Evolutionary conservation across 2,113 vertebrate species (phyloP), one percentile per base, ranked within the genome.

Genomic region (Sceloporus tristichus): DNA sequence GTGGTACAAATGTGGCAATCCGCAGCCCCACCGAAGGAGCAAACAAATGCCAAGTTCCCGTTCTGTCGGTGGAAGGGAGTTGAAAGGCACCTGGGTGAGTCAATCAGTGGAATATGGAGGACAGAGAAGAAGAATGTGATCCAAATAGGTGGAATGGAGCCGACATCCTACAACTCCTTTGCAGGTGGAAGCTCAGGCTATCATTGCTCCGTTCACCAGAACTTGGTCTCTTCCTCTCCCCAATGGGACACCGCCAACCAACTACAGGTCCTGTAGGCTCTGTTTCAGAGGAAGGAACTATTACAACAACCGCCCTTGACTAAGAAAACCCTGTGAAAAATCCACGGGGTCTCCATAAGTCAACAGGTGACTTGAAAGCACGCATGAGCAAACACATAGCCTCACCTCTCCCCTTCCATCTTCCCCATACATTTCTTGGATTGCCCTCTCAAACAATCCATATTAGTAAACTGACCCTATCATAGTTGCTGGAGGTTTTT

Each of bases 1-100:
- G 95, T 82, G 2, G 95, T 93, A 96, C 94, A 92, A 95, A 91
- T 89, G 85, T 85, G 91, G 94, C 91, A 2, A 90, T 16, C 62
- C 5, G 82, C 84, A 85, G 90, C 86, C 93, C 92, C 1, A 0
- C 54, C 87, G 92, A 93, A 89, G 38, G 90, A 81, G n/a, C 73
- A 91, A 92, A 40, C 85, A 53, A 90, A 93, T 4, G 1, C 91
- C 85, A 5, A 14, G 78, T 77, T 73, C 66, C 4, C 9, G 1
- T 74, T 53, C 8, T 66, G 91, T 68, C 10, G 0, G 0, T 0
- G 1, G 91, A 89, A 81, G 84, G 40, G 56, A 0, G 0, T 0
- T 11, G 23, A 27, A 25, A 25, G 81, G 85, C 4, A 4, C 8
- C 18, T 0, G 0, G 82, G 65, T 1, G 1, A 86, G 77, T 75